Conservation (phyloP, 2,797 vertebrate genomes). For the Eidolon dupreanum region DNA sequence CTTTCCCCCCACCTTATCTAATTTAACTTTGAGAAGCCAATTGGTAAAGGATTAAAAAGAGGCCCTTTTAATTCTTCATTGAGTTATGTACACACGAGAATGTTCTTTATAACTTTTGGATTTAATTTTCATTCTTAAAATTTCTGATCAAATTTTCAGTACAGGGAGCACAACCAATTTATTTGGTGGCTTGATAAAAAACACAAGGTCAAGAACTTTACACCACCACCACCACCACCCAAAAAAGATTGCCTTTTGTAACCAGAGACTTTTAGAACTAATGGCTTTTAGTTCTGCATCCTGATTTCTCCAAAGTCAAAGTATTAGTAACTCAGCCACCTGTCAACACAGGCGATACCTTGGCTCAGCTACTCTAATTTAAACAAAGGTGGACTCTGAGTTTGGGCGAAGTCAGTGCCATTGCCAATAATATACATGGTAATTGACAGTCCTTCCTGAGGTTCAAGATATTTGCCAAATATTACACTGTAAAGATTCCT, state of each 20-base stretch:
- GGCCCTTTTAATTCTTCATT: background rate
- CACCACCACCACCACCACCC: background rate
- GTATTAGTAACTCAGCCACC: background rate
- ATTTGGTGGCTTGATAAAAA: background rate
- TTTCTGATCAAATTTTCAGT: background rate
- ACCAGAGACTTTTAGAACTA: background rate
- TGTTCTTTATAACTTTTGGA: background rate
- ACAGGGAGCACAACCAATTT: background rate
- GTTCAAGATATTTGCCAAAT: conserved; percentile 44
- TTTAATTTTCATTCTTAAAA: conserved; percentile 36
- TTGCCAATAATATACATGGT: background rate
- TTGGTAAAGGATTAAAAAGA: conserved; percentile 12
- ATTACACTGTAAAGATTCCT: background rate
- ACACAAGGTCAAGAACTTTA: background rate
- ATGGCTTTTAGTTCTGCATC: background rate
- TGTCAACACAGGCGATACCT: background rate
- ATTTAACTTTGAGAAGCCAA: background rate
- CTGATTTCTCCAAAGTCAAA: background rate
- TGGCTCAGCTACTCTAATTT: background rate
- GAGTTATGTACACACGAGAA: background rate
- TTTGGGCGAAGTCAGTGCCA: background rate
- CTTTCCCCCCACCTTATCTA: background rate
- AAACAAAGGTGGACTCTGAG: background rate
- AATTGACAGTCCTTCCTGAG: background rate
- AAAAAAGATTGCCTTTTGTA: conserved; percentile 7